A percentile compares a stretch with the other conserved stretches of the same genome.
Conservation (phyloP, 1,140 invertebrate genomes). For the Drosophila repleta region DNA sequence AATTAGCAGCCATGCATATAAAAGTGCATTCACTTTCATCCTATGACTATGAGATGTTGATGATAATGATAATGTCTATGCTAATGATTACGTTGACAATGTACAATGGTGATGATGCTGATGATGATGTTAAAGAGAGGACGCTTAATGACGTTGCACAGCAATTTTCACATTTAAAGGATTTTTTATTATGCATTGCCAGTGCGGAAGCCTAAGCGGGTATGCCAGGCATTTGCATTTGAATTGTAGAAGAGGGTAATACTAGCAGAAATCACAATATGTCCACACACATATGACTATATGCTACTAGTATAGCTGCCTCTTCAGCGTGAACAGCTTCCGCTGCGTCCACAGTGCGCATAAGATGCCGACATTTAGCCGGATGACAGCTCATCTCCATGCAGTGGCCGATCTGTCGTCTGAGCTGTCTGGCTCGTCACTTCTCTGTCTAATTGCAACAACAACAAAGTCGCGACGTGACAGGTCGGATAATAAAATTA, state of each 20-base stretch:
- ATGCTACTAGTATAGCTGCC: conserved; percentile 15
- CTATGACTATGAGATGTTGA: conserved; percentile 53
- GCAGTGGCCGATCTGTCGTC: conserved; percentile 11
- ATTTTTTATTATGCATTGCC: conserved; percentile 75
- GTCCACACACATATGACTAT: conserved; percentile 42
- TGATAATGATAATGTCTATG: conserved; percentile 29
- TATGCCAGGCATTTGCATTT: conserved; percentile 3
- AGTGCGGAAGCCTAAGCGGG: background rate
- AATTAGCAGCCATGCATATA: conserved; percentile 78
- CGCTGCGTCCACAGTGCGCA: conserved; percentile 17
- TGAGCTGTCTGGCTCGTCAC: conserved; percentile 52
- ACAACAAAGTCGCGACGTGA: conserved; percentile 39
- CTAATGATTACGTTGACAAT: conserved; percentile 16
- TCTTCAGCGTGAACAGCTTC: conserved; percentile 32
- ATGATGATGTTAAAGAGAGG: conserved; percentile 37
- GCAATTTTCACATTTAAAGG: conserved; percentile 78
- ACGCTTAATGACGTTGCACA: conserved; percentile 67
- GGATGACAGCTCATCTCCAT: conserved; percentile 55
- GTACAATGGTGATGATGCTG: conserved; percentile 31
- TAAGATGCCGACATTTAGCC: conserved; percentile 49
- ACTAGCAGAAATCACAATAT: conserved; percentile 68
- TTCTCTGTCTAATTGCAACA: conserved; percentile 73
- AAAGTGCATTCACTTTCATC: conserved; percentile 80
- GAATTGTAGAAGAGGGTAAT: conserved; percentile 62
- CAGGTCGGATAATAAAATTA: conserved; percentile 31